Evolutionary conservation across 1,140 invertebrate genomes (phyloP).

Genomic region (Planococcus citri): DNA sequence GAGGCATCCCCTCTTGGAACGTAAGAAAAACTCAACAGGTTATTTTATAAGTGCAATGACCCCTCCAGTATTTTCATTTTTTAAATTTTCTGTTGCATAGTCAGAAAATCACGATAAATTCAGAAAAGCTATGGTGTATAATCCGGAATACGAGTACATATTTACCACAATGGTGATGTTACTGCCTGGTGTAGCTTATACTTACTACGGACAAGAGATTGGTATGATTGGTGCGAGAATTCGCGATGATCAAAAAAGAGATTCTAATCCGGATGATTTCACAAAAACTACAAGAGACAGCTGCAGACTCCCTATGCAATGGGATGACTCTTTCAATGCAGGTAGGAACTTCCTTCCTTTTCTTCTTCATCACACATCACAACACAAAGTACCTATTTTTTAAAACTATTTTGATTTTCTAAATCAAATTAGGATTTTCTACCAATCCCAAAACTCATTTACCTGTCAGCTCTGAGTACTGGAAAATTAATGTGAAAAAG

Average conservation of each 20-base stretch:
- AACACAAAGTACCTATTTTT: too few relatives aligned
- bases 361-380: too few relatives aligned
- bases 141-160: slow-evolving; percentile 43
- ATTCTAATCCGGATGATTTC: slow-evolving; percentile 28
- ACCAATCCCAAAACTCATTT: not conserved
- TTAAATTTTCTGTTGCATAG: slow-evolving; percentile 32
- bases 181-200: slow-evolving; percentile 57
- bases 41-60: too few relatives aligned
- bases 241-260: slow-evolving; percentile 37
- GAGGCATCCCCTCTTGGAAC: not conserved
- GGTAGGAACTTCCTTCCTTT: too few relatives aligned
- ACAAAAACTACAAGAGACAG: slow-evolving; percentile 42
- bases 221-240: slow-evolving; percentile 54
- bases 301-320: slow-evolving; percentile 60
- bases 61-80: too few relatives aligned
- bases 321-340: slow-evolving; percentile 38
- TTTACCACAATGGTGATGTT: slow-evolving; percentile 51
- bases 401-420: too few relatives aligned
- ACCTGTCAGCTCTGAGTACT: slow-evolving; percentile 45
- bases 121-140: slow-evolving; percentile 44
- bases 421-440: too few relatives aligned
- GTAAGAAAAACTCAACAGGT: too few relatives aligned
- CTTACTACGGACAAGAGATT: slow-evolving; percentile 68
- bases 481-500: slow-evolving; percentile 37
- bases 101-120: slow-evolving; percentile 49